Evolutionary conservation across 37 sponge, comb jelly and placozoan genomes (phyloP).

Genomic region (Axinella damicornis): DNA sequence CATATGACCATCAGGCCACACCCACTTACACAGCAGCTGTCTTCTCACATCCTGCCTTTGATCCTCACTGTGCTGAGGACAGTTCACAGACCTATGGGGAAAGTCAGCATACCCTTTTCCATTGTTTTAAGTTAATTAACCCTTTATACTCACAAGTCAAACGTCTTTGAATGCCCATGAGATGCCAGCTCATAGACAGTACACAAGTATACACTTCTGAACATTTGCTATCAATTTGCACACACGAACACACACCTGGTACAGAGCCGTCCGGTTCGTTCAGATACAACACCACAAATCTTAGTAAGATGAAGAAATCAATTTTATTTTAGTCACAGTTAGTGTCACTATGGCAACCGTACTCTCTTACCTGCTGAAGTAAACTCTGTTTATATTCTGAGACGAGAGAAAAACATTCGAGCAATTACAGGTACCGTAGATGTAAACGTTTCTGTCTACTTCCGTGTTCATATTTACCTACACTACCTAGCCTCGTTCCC

Average conservation of each 20-base stretch:
- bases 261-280: conserved; percentile 75
- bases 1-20: background rate
- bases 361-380: conserved; percentile 25
- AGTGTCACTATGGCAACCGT: background rate
- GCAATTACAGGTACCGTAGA: too few relatives aligned
- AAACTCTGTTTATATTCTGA: conserved; percentile 36
- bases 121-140: too few relatives aligned
- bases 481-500: too few relatives aligned
- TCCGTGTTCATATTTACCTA: too few relatives aligned
- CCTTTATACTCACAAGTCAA: too few relatives aligned
- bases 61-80: conserved; percentile 89
- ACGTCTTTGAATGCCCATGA: too few relatives aligned
- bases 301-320: background rate
- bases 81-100: conserved; percentile 64
- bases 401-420: background rate
- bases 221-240: background rate
- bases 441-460: too few relatives aligned
- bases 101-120: too few relatives aligned
- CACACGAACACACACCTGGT: conserved; percentile 46
- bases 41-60: conserved; percentile 47
- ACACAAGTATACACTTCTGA: too few relatives aligned
- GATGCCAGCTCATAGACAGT: too few relatives aligned
- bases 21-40: conserved; percentile 22
- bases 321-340: background rate
- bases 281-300: conserved; percentile 85